Base-by-base conservation (phyloP, 2,888 invertebrate genomes). In the Deilephila porcellus region DNA sequence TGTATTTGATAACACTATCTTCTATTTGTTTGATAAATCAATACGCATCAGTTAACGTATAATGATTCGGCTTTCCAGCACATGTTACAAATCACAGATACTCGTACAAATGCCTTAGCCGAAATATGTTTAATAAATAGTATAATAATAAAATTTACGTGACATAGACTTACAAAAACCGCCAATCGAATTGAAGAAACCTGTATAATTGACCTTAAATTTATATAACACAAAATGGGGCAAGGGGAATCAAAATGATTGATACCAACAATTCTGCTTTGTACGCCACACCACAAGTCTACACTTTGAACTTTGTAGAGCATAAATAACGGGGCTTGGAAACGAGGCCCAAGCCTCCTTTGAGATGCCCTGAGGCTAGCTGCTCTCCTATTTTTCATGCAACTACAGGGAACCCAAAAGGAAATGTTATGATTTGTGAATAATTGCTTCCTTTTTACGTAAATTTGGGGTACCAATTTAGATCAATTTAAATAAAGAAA, bases 301-400 rank as follows among this genome's bases (percentile, higher is more conserved):
- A 71, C 72, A 75, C 74, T 72, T 75, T 74, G 74, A 75, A 75
- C 72, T 74, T 63, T 71, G 73, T 74, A 70, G 71, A 70, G 64
- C 74, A 72, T 75, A 72, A 75, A 75, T 74, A 72, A 75, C 73
- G 45, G 71, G 45, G 63, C 72, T 72, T 60, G 70, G 70, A 60
- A 74, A 72, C 72, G 62, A 37, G 60, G 60, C 37, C 72, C 62
- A 17, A 32, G 62, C 70, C 74, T 74, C 74, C 73, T 70, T 52
- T 70, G 71, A 71, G 73, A 52, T 63, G 72, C 73, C 72, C 67
- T 56, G 72, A 52, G 75, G 75, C 75, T 71, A 70, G 70, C 52
- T 63, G 56, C 70, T 67, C 56, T 70, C 59, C 75, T 73, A 75
- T 75, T 75, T 73, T 75, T 73, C 72, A 74, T 32, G 53, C 37